Conservation (phyloP, 2,888 invertebrate genomes). For the Steromphala cineraria region DNA sequence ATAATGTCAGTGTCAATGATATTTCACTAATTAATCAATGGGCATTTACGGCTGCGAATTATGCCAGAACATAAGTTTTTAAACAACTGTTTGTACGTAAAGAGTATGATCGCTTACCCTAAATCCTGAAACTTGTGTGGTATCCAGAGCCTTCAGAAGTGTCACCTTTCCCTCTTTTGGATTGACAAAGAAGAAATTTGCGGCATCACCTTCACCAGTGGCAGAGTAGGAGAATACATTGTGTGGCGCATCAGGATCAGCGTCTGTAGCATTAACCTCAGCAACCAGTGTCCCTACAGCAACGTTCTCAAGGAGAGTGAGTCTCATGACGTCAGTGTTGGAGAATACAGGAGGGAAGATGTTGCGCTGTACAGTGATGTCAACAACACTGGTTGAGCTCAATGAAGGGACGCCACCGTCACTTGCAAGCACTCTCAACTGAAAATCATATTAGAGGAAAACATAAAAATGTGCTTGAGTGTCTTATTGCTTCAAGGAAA, state of each 20-base stretch:
- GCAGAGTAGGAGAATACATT: slow-evolving; percentile 54
- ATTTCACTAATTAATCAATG: too few relatives aligned
- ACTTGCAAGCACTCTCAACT: slow-evolving; percentile 59
- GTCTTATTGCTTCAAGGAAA: neutral
- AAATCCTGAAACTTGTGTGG: slow-evolving; percentile 50
- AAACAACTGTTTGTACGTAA: neutral
- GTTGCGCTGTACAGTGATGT: slow-evolving; percentile 57
- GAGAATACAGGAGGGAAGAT: slow-evolving; percentile 48
- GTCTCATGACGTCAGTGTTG: slow-evolving; percentile 33
- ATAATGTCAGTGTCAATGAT: too few relatives aligned
- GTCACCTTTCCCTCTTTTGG: slow-evolving; percentile 56
- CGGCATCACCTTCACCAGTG: slow-evolving; percentile 47
- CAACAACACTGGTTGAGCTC: slow-evolving; percentile 46
- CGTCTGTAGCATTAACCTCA: slow-evolving; percentile 60
- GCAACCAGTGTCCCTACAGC: slow-evolving; percentile 54
- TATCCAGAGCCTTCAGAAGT: slow-evolving; percentile 52
- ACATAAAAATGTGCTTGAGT: too few relatives aligned
- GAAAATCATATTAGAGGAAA: slow-evolving; percentile 16
- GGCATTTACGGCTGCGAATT: too few relatives aligned
- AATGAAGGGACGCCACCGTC: slow-evolving; percentile 52
- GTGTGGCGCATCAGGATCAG: slow-evolving; percentile 60
- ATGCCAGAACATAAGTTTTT: too few relatives aligned
- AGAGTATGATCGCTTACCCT: slow-evolving; percentile 42
- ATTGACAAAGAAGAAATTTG: slow-evolving; percentile 64
- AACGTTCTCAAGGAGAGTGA: slow-evolving; percentile 52